Evolutionary conservation across 2,888 invertebrate genomes (phyloP).

Genomic region (Neoitamus cyanurus): DNA sequence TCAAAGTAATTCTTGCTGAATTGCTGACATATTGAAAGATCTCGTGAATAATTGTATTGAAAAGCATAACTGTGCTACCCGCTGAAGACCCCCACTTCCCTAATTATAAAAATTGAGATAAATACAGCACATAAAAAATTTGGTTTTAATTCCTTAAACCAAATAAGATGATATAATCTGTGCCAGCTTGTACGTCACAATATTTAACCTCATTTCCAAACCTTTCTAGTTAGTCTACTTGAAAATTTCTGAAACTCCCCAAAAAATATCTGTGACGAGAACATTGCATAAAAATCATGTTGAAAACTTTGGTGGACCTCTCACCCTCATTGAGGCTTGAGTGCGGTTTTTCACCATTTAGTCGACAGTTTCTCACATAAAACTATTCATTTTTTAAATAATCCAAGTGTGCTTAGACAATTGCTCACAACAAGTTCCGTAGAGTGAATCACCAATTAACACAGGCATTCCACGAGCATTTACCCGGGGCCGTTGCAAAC

Average conservation of each 20-base stretch:
- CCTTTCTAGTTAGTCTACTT: not conserved
- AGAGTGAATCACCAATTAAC: slow-evolving; percentile 35
- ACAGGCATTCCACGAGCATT: not conserved
- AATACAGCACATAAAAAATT: no score
- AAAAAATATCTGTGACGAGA: not conserved
- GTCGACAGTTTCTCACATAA: not conserved
- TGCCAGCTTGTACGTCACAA: not conserved
- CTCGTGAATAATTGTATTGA: no score
- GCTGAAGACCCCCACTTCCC: no score
- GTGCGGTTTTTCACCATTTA: not conserved
- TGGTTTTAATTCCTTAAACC: no score
- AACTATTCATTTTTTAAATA: not conserved
- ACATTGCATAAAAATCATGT: not conserved
- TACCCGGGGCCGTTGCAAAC: not conserved
- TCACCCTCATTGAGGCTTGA: not conserved
- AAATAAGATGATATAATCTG: not conserved
- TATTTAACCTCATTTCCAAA: not conserved
- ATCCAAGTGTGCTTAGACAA: not conserved
- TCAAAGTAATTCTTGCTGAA: no score
- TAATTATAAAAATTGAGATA: no score
- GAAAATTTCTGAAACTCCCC: not conserved
- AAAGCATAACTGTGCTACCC: no score
- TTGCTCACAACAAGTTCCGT: slow-evolving; percentile 21
- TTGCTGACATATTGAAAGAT: no score
- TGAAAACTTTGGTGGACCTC: not conserved